These are phyloP conservation scores for Meleagris gallopavo DNA, from an alignment of 2,113 vertebrate genomes.

Conservation along the genomic window DNA sequence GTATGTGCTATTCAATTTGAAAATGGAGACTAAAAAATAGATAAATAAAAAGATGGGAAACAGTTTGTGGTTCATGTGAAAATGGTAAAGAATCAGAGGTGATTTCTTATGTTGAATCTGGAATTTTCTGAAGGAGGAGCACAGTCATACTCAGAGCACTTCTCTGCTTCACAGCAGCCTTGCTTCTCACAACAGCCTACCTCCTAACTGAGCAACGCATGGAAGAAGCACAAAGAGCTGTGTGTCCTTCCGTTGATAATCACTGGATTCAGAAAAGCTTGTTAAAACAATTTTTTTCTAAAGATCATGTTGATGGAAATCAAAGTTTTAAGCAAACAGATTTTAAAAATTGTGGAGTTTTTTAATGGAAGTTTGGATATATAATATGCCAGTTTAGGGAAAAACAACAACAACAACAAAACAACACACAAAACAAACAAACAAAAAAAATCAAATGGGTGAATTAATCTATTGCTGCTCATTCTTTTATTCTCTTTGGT, in stretches of 20 bases:
- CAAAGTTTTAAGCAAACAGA: neutral
- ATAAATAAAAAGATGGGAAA: neutral
- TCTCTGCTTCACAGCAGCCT: neutral
- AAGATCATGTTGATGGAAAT: neutral
- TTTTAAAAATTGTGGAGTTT: neutral
- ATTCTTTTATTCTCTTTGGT: neutral
- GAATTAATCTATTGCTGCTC: neutral
- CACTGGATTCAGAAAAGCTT: neutral
- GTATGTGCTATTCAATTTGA: neutral
- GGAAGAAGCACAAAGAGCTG: neutral
- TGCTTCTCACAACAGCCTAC: constrained; percentile 16
- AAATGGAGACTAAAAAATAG: neutral
- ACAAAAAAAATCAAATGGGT: neutral
- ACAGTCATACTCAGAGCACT: constrained; percentile 29
- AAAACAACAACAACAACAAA: neutral
- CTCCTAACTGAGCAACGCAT: neutral
- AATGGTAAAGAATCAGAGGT: neutral
- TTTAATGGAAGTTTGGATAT: neutral
- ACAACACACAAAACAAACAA: no score
- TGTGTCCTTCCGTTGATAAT: neutral
- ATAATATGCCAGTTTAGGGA: neutral
- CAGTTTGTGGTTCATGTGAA: neutral
- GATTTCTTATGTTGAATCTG: neutral
- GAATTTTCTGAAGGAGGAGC: constrained; percentile 37
- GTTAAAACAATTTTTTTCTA: neutral